Evolutionary conservation across 2,888 invertebrate genomes (phyloP), one percentile per base, ranked within the genome.

Genomic region (Dynastes grantii): DNA sequence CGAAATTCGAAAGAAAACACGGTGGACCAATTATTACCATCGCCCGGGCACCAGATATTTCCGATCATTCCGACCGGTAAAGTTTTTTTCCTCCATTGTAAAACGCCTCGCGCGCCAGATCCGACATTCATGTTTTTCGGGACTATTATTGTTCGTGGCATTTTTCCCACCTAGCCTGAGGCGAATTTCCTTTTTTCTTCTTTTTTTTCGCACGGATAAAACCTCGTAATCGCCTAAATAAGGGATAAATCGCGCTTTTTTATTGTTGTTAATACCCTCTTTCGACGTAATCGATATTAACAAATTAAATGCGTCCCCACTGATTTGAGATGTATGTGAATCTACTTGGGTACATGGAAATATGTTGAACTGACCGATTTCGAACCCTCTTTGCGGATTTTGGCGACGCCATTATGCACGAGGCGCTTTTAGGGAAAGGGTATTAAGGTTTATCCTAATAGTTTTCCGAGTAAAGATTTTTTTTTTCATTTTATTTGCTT

Each of bases 221-320:
- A 22, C 9, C 11, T 29, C 29, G 51, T 68, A 68, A 68, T 68
- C 49, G 29, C 51, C 9, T 68, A 68, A 45, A 68, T 68, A 68
- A 53, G 51, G 29, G 51, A 68, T 68, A 68, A 68, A 68, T 13
- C 29, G 22, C 13, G 68, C 22, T 22, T 68, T 68, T 68, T 68
- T 22, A 27, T 51, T 51, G 68, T 51, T 51, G 68, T 68, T 68
- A 51, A 68, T 53, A 37, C 49, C 68, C 51, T 29, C 68, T 68
- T 29, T 13, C 51, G n/a, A 51, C 51, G 29, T 51, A 68, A 51
- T 68, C 27, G 29, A 45, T 45, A 22, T 29, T 51, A 68, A 51
- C 27, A 68, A 68, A 49, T 51, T 68, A 51, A 51, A 68, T 27
- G 51, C 45, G 45, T 45, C 45, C 8, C 8, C 45, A 11, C 8